A percentile compares a stretch with the other conserved stretches of the same genome.
Evolutionary conservation across 2,113 vertebrate genomes (phyloP).

Genomic region (Octodon degus): DNA sequence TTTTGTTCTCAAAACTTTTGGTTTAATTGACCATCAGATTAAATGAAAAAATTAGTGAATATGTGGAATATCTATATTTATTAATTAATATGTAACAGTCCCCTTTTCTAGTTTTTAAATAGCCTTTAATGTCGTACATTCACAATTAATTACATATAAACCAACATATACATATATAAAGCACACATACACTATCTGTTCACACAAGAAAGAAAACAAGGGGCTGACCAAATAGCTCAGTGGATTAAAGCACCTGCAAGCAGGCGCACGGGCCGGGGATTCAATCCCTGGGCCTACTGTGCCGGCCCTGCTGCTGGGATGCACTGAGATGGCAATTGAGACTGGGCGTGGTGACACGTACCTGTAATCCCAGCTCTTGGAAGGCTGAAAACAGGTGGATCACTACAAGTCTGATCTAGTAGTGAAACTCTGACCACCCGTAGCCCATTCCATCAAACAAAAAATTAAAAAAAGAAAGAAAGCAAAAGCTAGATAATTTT

Average conservation of each 20-base stretch:
- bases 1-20: slow-evolving; percentile 1
- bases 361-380: too few relatives aligned
- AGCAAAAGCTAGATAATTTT: not conserved
- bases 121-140: slow-evolving; percentile 1
- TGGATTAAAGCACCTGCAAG: too few relatives aligned
- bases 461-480: not conserved
- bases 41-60: slow-evolving; percentile 35
- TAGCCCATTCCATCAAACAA: too few relatives aligned
- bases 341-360: too few relatives aligned
- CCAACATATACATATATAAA: not conserved
- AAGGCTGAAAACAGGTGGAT: too few relatives aligned
- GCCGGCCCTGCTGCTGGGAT: too few relatives aligned
- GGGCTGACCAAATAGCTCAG: too few relatives aligned
- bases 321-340: too few relatives aligned
- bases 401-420: too few relatives aligned
- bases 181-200: not conserved
- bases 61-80: not conserved
- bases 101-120: not conserved
- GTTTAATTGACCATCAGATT: slow-evolving; percentile 1
- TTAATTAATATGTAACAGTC: not conserved
- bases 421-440: too few relatives aligned
- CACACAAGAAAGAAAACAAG: slow-evolving; percentile 1
- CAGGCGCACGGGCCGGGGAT: too few relatives aligned
- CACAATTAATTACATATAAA: not conserved
- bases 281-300: too few relatives aligned